These are phyloP conservation scores for Cirrhinus molitorella DNA, from an alignment of 2,797 vertebrate genomes.

Conservation along the genomic window DNA sequence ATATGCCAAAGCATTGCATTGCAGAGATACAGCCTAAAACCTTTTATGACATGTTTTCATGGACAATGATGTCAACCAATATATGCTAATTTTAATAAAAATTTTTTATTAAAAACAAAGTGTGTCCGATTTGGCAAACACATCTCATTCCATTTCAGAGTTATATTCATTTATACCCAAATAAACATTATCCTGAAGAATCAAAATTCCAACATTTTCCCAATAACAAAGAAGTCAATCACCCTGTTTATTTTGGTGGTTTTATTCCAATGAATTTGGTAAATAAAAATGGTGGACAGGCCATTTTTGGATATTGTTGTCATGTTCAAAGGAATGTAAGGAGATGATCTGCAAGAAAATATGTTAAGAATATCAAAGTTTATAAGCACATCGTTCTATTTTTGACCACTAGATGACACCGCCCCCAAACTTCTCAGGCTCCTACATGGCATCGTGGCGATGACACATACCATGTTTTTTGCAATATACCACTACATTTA, in stretches of 20 bases:
- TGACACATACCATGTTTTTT: not conserved
- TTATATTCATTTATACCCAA: not conserved
- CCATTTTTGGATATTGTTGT: not conserved
- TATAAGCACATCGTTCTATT: not conserved
- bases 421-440: not conserved
- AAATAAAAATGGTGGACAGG: not conserved
- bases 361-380: not conserved
- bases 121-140: not conserved
- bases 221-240: not conserved
- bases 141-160: not conserved
- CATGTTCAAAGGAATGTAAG: too few species aligned
- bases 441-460: not conserved
- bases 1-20: not conserved
- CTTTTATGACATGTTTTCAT: not conserved
- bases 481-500: not conserved
- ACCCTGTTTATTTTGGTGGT: not conserved
- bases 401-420: not conserved
- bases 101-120: too few species aligned
- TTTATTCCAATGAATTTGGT: not conserved
- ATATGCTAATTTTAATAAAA: too few species aligned
- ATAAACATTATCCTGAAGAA: not conserved
- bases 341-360: not conserved
- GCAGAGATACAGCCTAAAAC: too few species aligned
- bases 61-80: not conserved
- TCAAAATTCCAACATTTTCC: not conserved